Base-by-base conservation (phyloP, 2,888 invertebrate species). In the Podabrus alpinus region DNA sequence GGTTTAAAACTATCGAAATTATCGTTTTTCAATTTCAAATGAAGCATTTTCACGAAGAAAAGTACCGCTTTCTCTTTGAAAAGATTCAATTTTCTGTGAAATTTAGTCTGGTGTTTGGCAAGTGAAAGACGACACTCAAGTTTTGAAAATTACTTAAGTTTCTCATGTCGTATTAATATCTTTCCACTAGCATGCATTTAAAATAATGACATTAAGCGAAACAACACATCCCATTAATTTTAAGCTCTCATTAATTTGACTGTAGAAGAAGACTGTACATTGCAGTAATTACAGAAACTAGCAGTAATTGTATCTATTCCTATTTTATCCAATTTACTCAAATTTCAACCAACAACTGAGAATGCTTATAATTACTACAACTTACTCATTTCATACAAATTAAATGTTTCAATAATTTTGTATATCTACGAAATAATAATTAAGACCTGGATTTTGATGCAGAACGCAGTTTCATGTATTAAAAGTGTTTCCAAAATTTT, bases 231-330 rank as follows among this genome's bases (percentile, higher is more conserved):
- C 59, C 80, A 79, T 79, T 79, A 79, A 79, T 79, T 79, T 74
- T 74, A 69, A 74, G 79, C 77, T 78, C 78, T 69, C 78, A 79
- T 79, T 80, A 80, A 80, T 79, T 77, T 75, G 77, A 75, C 74
- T 68, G 71, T 64, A 69, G 74, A 45, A 45, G 45, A 45, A 67
- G 71, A 64, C 59, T 70, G 70, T 72, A 74, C 76, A 72, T 68
- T 68, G 68, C 73, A 75, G 77, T 79, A 81, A 79, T 81, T 80
- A 78, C 81, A 75, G 68, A 82, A 81, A 82, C 76, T 80, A 81
- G 82, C 81, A 80, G 80, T 77, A 80, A 82, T 81, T 77, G 81
- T 45, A 45, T 45, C 45, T 45, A 45, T 45, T 45, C 13, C 45
- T 45, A 7, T 45, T 45, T 45, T 45, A 45, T 45, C 45, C 45